Percentiles rank a stretch among this genome's conserved stretches.
Conservation (phyloP, 1,140 invertebrate species). For the Ganaspis sp. region DNA sequence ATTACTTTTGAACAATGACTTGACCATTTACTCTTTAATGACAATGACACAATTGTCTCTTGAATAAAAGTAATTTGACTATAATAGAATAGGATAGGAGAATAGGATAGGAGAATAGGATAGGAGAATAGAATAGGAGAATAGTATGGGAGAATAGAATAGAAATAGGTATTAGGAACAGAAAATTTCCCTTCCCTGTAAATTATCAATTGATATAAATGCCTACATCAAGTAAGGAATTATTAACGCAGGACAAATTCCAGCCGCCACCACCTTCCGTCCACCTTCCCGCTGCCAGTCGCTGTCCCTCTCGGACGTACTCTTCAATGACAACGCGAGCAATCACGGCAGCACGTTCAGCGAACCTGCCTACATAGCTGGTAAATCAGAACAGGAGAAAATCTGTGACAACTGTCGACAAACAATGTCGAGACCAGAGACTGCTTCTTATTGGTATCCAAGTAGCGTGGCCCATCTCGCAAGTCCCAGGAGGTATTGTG, state of each 20-base stretch:
- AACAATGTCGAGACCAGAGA: slow-evolving; percentile 83
- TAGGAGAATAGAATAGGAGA: too few relatives aligned
- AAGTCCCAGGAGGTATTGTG: slow-evolving; percentile 72
- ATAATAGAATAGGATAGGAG: too few relatives aligned
- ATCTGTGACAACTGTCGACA: slow-evolving; percentile 86
- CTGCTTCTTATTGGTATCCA: slow-evolving; percentile 79
- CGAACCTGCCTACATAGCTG: slow-evolving; percentile 85
- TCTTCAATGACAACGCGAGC: slow-evolving; percentile 80
- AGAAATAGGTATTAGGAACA: too few relatives aligned
- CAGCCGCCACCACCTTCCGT: slow-evolving; percentile 69
- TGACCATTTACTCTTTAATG: not conserved
- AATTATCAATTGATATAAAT: not conserved
- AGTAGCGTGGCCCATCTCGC: slow-evolving; percentile 75
- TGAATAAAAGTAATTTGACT: too few relatives aligned
- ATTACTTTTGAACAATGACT: too few relatives aligned
- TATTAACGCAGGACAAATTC: slow-evolving; percentile 65
- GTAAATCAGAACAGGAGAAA: slow-evolving; percentile 81
- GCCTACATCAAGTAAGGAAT: slow-evolving; percentile 55
- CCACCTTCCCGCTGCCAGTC: slow-evolving; percentile 80
- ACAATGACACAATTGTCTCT: too few relatives aligned
- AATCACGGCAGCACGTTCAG: slow-evolving; percentile 87
- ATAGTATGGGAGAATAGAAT: too few relatives aligned
- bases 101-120: too few relatives aligned
- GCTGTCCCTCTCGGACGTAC: slow-evolving; percentile 82
- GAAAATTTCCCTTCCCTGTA: too few relatives aligned